Evolutionary conservation across 2,113 vertebrate genomes (phyloP), one percentile per base, ranked within the genome.

Genomic region (Phyllostomus hastatus): DNA sequence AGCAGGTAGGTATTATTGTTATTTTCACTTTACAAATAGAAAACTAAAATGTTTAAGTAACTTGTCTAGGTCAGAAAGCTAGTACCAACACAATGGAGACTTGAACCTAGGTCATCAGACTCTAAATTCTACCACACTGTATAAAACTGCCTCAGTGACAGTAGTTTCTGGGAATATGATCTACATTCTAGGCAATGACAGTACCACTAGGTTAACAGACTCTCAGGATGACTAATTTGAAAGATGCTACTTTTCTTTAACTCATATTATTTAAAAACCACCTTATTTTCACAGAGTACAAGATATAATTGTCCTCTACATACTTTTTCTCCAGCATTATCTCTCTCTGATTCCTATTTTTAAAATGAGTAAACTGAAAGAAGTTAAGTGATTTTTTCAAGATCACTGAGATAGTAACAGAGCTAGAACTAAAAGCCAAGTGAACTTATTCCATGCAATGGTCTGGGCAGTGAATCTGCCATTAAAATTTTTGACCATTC

Each of bases 1-100:
- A 64, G 43, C 24, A 91, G 43, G 33, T 24, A 75, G 33, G 41
- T 61, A 83, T 31, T 79, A 84, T 12, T 95, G 19, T 35, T 81
- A 57, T 69, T 43, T 91, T 48, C 54, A 87, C 35, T 96, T 94
- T 87, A 90, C n/a, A 81, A 75, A 59, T 31, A 81, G 48, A n/a
- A 81, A 94, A 81, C 15, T 69, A 41, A 41, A 64, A 52, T 79
- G 48, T 12, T 35, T 78, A 69, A 50, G 22, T 73, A 86, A 81
- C 16, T 81, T 52, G 52, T 46, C 54, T 86, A 54, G 52, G 64
- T 52, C 43, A 48, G 78, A 93, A 85, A 33, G 46, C 12, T 67
- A 85, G 26, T 33, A 57, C 33, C 57, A 80, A 73, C 24, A 79
- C 52, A 85, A 54, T 35, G 38, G 33, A 80, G 38, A 38, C 43